Base-by-base conservation (phyloP, 2,797 vertebrate species). In the Amphiprion clarkii region DNA sequence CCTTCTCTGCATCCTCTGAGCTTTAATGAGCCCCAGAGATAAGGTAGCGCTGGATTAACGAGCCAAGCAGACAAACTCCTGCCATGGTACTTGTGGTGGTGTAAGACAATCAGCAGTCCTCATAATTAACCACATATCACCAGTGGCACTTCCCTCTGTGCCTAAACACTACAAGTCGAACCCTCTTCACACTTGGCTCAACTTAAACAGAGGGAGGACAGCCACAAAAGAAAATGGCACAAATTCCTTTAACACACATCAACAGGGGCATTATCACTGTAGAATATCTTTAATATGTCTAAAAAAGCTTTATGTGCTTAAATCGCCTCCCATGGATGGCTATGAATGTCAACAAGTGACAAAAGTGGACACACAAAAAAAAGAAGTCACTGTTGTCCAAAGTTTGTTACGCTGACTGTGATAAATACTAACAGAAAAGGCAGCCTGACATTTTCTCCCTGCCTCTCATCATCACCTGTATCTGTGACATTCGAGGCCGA, bases 21-120 rank as follows among this genome's bases (percentile, higher is more conserved):
- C 71, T 75, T 72, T 81, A 88, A 87, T 81, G 64, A 89, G 78
- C 71, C 80, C 19, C 66, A 36, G 68, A 75, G 67, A 89, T 75
- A 84, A 82, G 69, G 70, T 23, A 76, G 54, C 1, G 7, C 14
- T 39, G 67, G 73, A 85, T 84, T 83, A 87, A 86, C n/a, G 7
- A 65, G 58, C 64, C 62, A 66, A 82, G 80, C 55, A 56, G 57
- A 73, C 72, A 70, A 80, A 80, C 66, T 67, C 49, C 67, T 71
- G 67, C 59, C 77, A 55, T 65, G 78, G 84, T 82, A 84, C 65
- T 29, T 0, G 31, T 23, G 31, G 51, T 51, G 65, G 65, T 70
- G 83, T 64, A 52, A 76, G 59, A 76, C 71, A 76, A 82, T 74
- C 65, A 77, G 44, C 65, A 61, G 53, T 63, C 19, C 64, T 79